Evolutionary conservation across 2,113 vertebrate genomes (phyloP).

Genomic region (Columbina picui): DNA sequence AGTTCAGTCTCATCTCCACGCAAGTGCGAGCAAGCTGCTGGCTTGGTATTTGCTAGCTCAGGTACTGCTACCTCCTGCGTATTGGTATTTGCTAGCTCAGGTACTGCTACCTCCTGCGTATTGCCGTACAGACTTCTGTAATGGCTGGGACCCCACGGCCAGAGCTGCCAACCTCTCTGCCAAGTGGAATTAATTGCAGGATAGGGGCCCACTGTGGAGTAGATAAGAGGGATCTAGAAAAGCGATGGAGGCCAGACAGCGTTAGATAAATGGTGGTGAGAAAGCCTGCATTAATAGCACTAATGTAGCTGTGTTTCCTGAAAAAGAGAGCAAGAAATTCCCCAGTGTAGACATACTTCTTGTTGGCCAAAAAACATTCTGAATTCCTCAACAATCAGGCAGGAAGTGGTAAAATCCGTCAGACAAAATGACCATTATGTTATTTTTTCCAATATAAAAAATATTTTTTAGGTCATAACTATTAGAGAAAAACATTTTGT

Average conservation of each 20-base stretch:
- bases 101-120: neutral
- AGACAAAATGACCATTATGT: neutral
- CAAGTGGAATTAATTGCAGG: neutral
- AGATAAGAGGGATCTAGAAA: neutral
- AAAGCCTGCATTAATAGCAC: neutral
- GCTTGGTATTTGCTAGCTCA: neutral
- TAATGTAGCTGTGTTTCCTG: slow-evolving; percentile 30
- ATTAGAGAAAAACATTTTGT: neutral
- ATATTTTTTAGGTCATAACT: neutral
- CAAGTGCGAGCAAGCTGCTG: neutral
- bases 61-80: neutral
- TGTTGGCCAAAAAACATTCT: neutral
- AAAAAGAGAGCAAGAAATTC: slow-evolving; percentile 10
- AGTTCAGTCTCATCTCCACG: neutral
- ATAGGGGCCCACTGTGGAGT: neutral
- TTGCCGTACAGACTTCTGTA: neutral
- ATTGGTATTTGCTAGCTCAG: neutral
- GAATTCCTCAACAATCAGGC: slow-evolving; percentile 40
- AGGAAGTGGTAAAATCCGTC: slow-evolving; percentile 44
- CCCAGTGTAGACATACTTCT: neutral
- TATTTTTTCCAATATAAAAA: slow-evolving; percentile 32
- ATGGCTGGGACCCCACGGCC: rapidly evolving
- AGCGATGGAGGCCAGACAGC: neutral
- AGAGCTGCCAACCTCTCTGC: neutral
- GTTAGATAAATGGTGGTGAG: slow-evolving; percentile 15